Evolutionary conservation across 1,140 invertebrate species (phyloP).

Genomic region (Nymphalis io): DNA sequence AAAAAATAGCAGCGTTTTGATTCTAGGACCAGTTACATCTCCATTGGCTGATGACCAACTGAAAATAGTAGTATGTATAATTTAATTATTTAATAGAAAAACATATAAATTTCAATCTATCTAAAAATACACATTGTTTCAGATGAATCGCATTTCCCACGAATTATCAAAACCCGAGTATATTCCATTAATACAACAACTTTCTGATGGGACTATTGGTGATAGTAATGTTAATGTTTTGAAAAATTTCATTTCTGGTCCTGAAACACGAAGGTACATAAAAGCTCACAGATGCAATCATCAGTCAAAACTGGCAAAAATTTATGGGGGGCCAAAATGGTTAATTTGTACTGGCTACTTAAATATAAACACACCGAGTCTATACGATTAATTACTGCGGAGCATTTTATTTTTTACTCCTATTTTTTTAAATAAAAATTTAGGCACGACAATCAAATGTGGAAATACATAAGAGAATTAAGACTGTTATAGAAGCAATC

Average conservation of each 20-base stretch:
- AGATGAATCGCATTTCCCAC: slow-evolving; percentile 68
- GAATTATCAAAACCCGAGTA: slow-evolving; percentile 71
- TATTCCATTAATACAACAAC: slow-evolving; percentile 56
- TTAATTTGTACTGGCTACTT: slow-evolving; percentile 72
- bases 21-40: slow-evolving; percentile 64
- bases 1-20: slow-evolving; percentile 64
- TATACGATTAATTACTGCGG: slow-evolving; percentile 60
- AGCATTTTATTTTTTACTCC: neutral
- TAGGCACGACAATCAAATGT: too few species aligned
- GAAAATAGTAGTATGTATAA: slow-evolving; percentile 61
- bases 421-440: too few species aligned
- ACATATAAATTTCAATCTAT: too few species aligned
- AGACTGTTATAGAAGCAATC: neutral
- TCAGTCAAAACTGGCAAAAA: slow-evolving; percentile 58
- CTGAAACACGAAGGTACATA: slow-evolving; percentile 67
- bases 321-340: slow-evolving; percentile 73
- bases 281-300: slow-evolving; percentile 74
- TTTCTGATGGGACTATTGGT: slow-evolving; percentile 55
- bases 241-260: slow-evolving; percentile 60
- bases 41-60: slow-evolving; percentile 60
- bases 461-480: too few species aligned
- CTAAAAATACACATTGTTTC: slow-evolving; percentile 10
- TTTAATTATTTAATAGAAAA: too few species aligned
- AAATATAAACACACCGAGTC: slow-evolving; percentile 69
- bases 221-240: slow-evolving; percentile 51